Percentiles rank a stretch among this genome's conserved stretches.
These are phyloP conservation scores for Stenotaenia linearis DNA, from an alignment of 2,888 invertebrate species.

Conservation along the genomic window DNA sequence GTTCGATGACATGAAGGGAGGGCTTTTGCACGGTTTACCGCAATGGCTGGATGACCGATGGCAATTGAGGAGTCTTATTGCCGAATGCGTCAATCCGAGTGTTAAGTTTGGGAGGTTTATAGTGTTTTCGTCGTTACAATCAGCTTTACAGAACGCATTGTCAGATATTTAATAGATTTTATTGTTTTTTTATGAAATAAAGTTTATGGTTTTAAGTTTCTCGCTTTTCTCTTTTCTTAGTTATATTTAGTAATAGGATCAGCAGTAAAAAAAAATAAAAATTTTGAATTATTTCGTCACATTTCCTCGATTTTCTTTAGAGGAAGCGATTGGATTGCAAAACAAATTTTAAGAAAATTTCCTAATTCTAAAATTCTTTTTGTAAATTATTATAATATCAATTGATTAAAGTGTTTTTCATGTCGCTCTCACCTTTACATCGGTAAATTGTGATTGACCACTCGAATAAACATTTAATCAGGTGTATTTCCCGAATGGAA, in stretches of 20 bases:
- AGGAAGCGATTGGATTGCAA: no score
- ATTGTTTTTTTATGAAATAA: not conserved
- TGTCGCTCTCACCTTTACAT: no score
- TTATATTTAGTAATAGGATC: no score
- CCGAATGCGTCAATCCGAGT: not conserved
- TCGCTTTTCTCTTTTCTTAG: no score
- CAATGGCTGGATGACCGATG: slow-evolving; percentile 27
- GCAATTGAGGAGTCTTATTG: not conserved
- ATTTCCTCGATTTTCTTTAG: no score
- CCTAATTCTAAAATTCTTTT: no score
- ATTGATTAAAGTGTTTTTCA: no score
- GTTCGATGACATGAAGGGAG: slow-evolving; percentile 44
- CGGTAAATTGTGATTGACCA: not conserved
- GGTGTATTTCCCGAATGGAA: not conserved
- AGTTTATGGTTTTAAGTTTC: no score
- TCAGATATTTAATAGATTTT: not conserved
- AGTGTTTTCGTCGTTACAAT: not conserved
- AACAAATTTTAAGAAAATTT: no score
- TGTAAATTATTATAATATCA: no score
- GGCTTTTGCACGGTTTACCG: slow-evolving; percentile 47
- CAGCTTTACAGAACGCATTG: not conserved
- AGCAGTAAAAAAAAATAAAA: no score
- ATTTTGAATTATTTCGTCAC: no score
- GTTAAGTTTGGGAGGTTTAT: not conserved
- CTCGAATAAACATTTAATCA: not conserved